A percentile compares a stretch with the other conserved stretches of the same genome.
Evolutionary conservation across 2,888 invertebrate species (phyloP).

Genomic region (Campaea margaritaria): DNA sequence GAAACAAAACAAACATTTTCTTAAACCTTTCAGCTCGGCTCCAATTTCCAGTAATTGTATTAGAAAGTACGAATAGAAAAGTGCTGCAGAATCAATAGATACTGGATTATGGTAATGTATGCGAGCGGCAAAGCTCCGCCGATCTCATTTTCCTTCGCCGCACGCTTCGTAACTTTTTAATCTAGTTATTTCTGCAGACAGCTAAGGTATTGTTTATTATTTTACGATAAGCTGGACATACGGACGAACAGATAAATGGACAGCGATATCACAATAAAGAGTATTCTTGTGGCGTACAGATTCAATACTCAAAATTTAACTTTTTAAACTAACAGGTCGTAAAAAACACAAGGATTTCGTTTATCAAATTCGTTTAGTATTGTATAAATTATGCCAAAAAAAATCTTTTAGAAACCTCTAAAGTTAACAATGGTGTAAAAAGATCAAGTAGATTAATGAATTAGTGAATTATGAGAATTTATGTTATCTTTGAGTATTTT

Average conservation of each 20-base stretch:
- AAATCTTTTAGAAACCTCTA: background rate
- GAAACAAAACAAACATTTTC: too few relatives aligned
- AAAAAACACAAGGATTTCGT: too few relatives aligned
- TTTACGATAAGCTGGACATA: too few relatives aligned
- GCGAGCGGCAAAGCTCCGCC: conserved; percentile 53
- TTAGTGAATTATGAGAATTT: conserved; percentile 13
- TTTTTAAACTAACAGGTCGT: too few relatives aligned
- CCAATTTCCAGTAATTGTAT: conserved; percentile 40
- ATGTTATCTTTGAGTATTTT: conserved; percentile 12
- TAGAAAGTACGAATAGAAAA: conserved; percentile 39
- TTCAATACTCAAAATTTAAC: too few relatives aligned
- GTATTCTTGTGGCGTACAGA: too few relatives aligned
- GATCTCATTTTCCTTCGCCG: conserved; percentile 51
- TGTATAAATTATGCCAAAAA: background rate
- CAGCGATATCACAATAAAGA: too few relatives aligned
- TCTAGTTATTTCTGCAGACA: conserved; percentile 31
- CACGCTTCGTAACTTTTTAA: conserved; percentile 50
- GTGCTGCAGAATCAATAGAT: conserved; percentile 48
- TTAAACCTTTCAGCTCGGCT: background rate
- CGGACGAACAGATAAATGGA: too few relatives aligned
- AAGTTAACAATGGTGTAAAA: background rate
- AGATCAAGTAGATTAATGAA: conserved; percentile 19
- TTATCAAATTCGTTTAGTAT: too few relatives aligned
- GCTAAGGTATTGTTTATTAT: background rate
- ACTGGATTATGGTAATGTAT: conserved; percentile 61